Percentiles rank a stretch among this genome's conserved stretches.
Conservation (phyloP, 53 echinoderm and acorn worm genomes). For the Echinometra lucunter region DNA sequence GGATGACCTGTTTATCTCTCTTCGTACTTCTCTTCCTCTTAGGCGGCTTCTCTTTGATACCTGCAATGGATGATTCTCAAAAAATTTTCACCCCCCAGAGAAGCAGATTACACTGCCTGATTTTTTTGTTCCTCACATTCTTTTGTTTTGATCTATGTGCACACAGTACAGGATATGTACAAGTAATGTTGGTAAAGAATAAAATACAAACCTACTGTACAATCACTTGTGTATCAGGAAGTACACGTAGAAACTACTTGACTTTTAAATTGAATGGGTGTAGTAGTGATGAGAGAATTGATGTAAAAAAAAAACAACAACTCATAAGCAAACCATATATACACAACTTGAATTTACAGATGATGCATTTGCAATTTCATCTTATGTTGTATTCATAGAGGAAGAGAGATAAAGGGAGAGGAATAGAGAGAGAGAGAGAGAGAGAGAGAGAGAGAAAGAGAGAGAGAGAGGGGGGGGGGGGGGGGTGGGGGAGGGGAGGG, state of each 20-base stretch:
- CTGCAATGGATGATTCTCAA: not conserved
- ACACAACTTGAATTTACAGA: no score
- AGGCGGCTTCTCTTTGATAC: conserved; percentile 51
- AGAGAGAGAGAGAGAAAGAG: not conserved
- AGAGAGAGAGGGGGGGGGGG: not conserved
- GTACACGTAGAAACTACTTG: not conserved
- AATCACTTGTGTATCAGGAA: not conserved
- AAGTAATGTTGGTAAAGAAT: not conserved
- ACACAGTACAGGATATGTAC: not conserved
- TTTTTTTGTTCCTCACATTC: not conserved
- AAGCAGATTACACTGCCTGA: conserved; percentile 21
- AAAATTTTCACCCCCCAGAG: conserved; percentile 27
- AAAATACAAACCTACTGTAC: not conserved
- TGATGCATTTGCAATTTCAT: no score
- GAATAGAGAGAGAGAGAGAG: not conserved
- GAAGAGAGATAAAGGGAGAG: not conserved
- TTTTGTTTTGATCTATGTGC: not conserved
- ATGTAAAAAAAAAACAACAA: not conserved
- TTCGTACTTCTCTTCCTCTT: not conserved
- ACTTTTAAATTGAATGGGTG: not conserved
- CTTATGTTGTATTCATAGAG: not conserved
- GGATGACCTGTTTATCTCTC: conserved; percentile 52
- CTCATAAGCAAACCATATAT: not conserved
- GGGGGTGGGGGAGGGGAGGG: not conserved
- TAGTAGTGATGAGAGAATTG: not conserved